A percentile compares a stretch with the other conserved stretches of the same genome.
Evolutionary conservation across 2,888 invertebrate genomes (phyloP).

Genomic region (Netelia virgata): DNA sequence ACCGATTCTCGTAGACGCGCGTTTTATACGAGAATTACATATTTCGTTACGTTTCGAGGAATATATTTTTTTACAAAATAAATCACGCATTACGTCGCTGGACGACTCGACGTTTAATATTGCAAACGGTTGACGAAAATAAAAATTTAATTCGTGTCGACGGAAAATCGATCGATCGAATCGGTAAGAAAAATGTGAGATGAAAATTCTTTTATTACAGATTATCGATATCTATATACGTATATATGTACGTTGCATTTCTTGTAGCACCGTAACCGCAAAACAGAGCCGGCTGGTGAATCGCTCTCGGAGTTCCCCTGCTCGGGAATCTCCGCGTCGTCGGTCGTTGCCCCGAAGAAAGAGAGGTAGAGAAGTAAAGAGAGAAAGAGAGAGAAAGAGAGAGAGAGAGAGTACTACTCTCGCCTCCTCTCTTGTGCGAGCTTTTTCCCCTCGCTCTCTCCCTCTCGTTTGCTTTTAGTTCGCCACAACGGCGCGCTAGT

Average conservation of each 20-base stretch:
- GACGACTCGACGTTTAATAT: not conserved
- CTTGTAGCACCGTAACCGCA: conserved; percentile 56
- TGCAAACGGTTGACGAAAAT: not conserved
- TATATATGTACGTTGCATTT: conserved; percentile 20
- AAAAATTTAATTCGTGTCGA: conserved; percentile 10
- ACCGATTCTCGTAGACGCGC: too few relatives aligned
- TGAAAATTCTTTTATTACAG: conserved; percentile 3
- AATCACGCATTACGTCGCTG: not conserved
- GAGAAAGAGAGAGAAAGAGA: conserved; percentile 20
- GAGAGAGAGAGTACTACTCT: conserved; percentile 54
- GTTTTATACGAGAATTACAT: too few relatives aligned
- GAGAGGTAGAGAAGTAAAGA: conserved; percentile 32
- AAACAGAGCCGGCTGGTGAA: conserved; percentile 43
- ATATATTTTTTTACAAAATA: not conserved
- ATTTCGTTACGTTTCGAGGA: too few relatives aligned
- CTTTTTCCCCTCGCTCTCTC: conserved; percentile 54
- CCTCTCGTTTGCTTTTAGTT: conserved; percentile 51
- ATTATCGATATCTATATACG: conserved; percentile 16
- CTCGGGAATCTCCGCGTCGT: conserved; percentile 74
- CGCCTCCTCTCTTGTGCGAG: conserved; percentile 54
- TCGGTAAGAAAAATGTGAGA: not conserved
- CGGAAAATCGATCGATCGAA: conserved; percentile 7
- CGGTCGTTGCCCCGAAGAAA: conserved; percentile 75
- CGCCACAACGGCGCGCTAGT: conserved; percentile 2
- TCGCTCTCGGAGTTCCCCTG: conserved; percentile 64